Conservation (phyloP, 2,113 vertebrate species). For the Dipodomys stephensi region DNA sequence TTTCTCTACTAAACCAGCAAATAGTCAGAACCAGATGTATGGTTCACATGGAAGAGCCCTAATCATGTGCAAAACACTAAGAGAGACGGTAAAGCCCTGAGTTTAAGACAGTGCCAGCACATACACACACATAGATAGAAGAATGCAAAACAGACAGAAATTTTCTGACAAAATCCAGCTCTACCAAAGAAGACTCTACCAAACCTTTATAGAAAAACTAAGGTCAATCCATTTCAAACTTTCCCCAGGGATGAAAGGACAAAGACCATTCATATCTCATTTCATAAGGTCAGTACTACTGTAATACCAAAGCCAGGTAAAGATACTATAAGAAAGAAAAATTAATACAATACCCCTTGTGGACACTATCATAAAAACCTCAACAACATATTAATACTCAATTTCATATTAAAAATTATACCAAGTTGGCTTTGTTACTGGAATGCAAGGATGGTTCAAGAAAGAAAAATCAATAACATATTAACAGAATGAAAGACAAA, state of each 20-base stretch:
- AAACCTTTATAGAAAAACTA: neutral
- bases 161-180: neutral
- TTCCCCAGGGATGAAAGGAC: neutral
- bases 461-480: neutral
- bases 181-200: neutral
- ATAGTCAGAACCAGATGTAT: no score
- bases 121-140: no score
- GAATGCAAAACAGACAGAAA: neutral
- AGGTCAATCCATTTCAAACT: neutral
- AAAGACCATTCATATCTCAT: neutral
- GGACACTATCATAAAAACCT: neutral
- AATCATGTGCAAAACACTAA: no score
- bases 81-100: no score
- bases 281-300: neutral
- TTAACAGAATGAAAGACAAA: neutral
- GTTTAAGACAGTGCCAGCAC: no score
- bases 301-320: neutral
- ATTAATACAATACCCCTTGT: neutral
- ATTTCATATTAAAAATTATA: neutral
- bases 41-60: no score
- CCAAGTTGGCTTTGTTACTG: neutral
- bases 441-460: neutral
- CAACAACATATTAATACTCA: neutral
- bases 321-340: neutral
- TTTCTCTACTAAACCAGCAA: no score